A percentile compares a stretch with the other conserved stretches of the same genome.
Conservation (phyloP, 2,888 invertebrate genomes). For the Torymus texanus region DNA sequence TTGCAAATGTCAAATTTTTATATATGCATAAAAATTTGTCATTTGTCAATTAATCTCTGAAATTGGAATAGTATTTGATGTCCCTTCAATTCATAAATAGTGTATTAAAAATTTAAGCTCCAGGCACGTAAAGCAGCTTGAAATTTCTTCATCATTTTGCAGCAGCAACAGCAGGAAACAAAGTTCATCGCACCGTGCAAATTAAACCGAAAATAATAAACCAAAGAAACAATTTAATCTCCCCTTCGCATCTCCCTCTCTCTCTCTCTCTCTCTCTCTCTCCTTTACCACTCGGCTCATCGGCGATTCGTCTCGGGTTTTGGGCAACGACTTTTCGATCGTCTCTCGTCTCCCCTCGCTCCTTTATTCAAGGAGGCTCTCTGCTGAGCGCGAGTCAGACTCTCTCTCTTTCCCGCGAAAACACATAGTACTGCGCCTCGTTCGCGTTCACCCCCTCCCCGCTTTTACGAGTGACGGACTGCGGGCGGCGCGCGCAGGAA, state of each 20-base stretch:
- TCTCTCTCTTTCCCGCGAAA: neutral
- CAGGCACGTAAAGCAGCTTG: too few species aligned
- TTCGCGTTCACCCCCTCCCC: neutral
- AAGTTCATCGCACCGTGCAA: neutral
- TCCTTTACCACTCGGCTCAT: neutral
- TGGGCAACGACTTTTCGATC: slow-evolving; percentile 42
- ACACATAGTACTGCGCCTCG: too few species aligned
- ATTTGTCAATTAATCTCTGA: too few species aligned
- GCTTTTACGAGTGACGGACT: slow-evolving; percentile 39
- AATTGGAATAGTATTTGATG: too few species aligned
- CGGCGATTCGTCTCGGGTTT: slow-evolving; percentile 38
- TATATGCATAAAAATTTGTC: too few species aligned
- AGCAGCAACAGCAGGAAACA: neutral
- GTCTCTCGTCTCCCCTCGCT: neutral
- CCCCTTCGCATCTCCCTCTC: neutral
- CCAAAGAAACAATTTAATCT: slow-evolving; percentile 46
- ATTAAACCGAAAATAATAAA: neutral
- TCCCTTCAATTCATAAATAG: too few species aligned
- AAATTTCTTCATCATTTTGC: neutral
- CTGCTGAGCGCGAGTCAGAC: neutral
- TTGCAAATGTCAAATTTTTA: too few species aligned
- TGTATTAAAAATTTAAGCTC: too few species aligned
- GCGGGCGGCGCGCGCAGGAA: slow-evolving; percentile 19
- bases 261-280: too few species aligned
- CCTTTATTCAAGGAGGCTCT: neutral